These are phyloP conservation scores for Phasianus colchicus DNA, from an alignment of 2,113 vertebrate species.

Conservation along the genomic window DNA sequence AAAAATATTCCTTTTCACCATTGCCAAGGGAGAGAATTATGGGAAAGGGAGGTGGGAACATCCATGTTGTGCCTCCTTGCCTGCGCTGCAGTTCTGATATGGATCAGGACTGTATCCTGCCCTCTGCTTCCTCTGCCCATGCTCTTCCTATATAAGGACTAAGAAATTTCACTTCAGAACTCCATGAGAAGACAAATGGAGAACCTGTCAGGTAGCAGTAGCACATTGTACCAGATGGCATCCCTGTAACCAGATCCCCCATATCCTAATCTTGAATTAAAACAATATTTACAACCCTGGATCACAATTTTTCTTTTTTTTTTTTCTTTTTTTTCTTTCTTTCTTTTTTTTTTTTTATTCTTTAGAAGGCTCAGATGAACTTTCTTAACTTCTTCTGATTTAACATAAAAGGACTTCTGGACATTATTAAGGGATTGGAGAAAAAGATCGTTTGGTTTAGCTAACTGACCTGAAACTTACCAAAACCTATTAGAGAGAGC, in stretches of 20 bases:
- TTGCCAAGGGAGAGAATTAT: background rate
- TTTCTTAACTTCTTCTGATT: background rate
- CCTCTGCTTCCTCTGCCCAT: background rate
- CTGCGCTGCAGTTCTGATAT: background rate
- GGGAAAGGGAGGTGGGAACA: background rate
- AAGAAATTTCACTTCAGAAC: background rate
- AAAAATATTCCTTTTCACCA: background rate
- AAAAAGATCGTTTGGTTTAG: background rate
- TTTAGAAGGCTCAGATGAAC: background rate
- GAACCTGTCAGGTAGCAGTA: background rate
- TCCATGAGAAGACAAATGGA: background rate
- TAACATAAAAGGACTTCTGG: background rate
- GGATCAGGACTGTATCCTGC: background rate
- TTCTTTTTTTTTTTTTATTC: background rate
- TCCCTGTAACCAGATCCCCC: background rate
- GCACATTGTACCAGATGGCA: background rate
- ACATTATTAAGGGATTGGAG: background rate
- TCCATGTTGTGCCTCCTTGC: background rate
- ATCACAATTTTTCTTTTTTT: background rate
- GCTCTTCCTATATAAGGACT: background rate
- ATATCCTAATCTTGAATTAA: background rate
- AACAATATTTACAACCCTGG: background rate
- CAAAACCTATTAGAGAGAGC: background rate
- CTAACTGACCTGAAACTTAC: background rate
- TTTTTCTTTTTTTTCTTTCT: background rate